Evolutionary conservation across 2,797 vertebrate genomes (phyloP), one percentile per base, ranked within the genome.

Genomic region (Danio albolineatus): DNA sequence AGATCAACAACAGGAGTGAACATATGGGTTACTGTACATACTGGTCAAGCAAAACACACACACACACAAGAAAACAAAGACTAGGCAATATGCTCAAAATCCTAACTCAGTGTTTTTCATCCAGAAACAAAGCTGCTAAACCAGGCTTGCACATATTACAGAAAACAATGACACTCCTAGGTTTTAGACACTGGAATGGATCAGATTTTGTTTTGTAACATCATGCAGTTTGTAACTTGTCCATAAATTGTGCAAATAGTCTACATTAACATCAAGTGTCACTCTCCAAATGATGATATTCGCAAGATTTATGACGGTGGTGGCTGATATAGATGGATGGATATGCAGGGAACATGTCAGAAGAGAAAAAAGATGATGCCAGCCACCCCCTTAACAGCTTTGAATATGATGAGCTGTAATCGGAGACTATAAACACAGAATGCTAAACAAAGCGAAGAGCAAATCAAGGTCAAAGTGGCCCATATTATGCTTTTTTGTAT

Each of bases 281-380:
- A 57, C 17, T 21, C 41, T 67, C 28, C 6, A 10, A 83, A 56
- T 66, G 49, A 67, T 48, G 14, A 76, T 76, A 73, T 66, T 82
- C 19, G 14, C 17, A 61, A 17, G 44, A 56, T 76, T 54, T 54
- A 48, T 78, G n/a, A 1, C 17, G 8, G 2, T 13, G 1, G 39
- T 44, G 44, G 21, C 49, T 41, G n/a, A 48, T 17, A 51, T 41
- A 49, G 57, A 60, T 74, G 28, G 10, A 74, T 74, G 44, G n/a
- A 51, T 75, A 62, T 75, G 46, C 59, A 51, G 57, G 16, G 5
- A 74, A 62, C 21, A 62, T 49, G 14, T 19, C 4, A 13, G 39
- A 44, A 44, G 57, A 43, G 17, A 60, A 41, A 67, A 59, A 77
- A 59, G n/a, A 78, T 28, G 67, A 28, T 28, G 36, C 12, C 39